Evolutionary conservation across 2,888 invertebrate species (phyloP).

Genomic region (Drosophila atripex): DNA sequence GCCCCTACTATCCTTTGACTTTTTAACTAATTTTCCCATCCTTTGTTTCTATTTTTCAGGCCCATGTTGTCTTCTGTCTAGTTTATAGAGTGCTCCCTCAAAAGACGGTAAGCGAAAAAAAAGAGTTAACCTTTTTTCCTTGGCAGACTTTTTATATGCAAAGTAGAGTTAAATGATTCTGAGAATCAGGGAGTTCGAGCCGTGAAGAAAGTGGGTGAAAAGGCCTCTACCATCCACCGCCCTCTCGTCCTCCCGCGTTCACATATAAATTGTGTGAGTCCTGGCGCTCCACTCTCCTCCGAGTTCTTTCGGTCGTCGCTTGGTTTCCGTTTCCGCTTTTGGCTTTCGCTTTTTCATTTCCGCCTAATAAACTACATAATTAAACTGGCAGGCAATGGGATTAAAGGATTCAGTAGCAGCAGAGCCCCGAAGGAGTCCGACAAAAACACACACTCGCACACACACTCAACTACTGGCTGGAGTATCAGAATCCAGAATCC

Average conservation of each 20-base stretch:
- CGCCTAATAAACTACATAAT: constrained; percentile 83
- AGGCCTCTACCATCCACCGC: constrained; percentile 5
- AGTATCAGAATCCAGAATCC: constrained; percentile 39
- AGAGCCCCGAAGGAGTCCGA: constrained; percentile 38
- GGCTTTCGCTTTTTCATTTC: constrained; percentile 81
- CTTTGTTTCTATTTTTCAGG: constrained; percentile 49
- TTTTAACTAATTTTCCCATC: constrained; percentile 43
- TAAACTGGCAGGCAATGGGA: constrained; percentile 82
- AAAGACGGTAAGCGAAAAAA: constrained; percentile 63
- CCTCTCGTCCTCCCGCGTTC: constrained; percentile 10
- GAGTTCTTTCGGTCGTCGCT: constrained; percentile 40
- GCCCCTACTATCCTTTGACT: background rate
- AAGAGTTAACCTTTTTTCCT: constrained; percentile 58
- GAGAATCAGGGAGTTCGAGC: constrained; percentile 3
- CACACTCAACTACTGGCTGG: constrained; percentile 27
- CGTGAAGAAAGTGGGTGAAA: constrained; percentile 4
- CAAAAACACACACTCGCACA: constrained; percentile 17
- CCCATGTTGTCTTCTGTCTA: constrained; percentile 49
- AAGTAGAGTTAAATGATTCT: constrained; percentile 65
- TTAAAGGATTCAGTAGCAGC: constrained; percentile 72
- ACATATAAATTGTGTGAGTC: constrained; percentile 33
- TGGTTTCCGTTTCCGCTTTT: constrained; percentile 73
- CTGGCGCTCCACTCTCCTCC: constrained; percentile 6
- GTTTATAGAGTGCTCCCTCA: constrained; percentile 65
- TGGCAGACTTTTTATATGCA: constrained; percentile 53